These are phyloP conservation scores for Cromileptes altivelis DNA, from an alignment of 2,113 vertebrate species.

Conservation along the genomic window DNA sequence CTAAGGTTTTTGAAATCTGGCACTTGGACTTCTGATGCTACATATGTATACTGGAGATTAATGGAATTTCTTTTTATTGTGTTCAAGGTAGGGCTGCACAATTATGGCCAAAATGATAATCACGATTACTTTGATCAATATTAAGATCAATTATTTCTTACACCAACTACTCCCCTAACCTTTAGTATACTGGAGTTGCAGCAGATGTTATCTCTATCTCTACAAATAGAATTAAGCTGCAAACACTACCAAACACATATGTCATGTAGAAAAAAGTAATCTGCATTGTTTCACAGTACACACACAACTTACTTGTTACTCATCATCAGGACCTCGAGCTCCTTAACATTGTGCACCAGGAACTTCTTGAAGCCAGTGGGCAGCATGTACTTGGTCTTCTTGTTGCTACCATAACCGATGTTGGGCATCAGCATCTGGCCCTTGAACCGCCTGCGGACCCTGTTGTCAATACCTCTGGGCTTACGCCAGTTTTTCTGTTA, in stretches of 20 bases:
- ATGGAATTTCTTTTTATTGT: neutral
- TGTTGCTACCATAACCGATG: constrained; percentile 98
- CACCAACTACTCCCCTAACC: neutral
- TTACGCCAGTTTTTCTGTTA: constrained; percentile 95
- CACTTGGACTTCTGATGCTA: neutral
- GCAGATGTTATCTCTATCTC: neutral
- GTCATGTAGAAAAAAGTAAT: neutral
- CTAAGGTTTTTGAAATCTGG: neutral
- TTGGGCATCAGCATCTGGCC: constrained; percentile 99
- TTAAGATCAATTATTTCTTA: no score
- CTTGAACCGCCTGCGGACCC: constrained; percentile 97
- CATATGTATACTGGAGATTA: neutral
- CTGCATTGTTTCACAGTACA: neutral
- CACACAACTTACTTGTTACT: constrained; percentile 93
- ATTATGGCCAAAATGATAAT: no score
- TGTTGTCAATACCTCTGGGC: constrained; percentile 97
- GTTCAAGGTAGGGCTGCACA: no score
- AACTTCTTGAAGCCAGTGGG: constrained; percentile 97
- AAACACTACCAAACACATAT: neutral
- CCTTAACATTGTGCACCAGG: constrained; percentile 96
- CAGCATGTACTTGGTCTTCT: constrained; percentile 98
- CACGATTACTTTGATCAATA: no score
- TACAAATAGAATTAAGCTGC: no score
- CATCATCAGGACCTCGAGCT: constrained; percentile 98
- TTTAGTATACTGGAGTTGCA: neutral